Percentiles rank a stretch among this genome's conserved stretches.
Conservation (phyloP, 2,888 invertebrate genomes). For the Lochmaea capreae region DNA sequence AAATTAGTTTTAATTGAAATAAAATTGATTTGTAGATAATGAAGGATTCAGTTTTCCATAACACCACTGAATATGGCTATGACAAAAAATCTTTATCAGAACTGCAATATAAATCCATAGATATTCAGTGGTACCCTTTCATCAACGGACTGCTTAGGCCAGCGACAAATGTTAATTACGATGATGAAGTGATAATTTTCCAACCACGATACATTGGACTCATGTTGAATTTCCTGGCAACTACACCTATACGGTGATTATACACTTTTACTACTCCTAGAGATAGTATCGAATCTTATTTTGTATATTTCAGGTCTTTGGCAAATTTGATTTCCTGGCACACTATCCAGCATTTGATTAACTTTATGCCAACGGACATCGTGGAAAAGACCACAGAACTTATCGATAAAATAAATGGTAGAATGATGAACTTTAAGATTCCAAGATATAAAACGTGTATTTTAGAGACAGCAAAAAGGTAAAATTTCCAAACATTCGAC, state of each 20-base stretch:
- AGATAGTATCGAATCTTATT: too few relatives aligned
- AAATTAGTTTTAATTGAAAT: not conserved
- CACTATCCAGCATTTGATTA: conserved; percentile 56
- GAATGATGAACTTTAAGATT: conserved; percentile 43
- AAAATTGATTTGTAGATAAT: conserved; percentile 49
- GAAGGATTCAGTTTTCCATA: conserved; percentile 47
- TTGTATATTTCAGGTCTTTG: conserved; percentile 52
- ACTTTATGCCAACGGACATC: conserved; percentile 56
- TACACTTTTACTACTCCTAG: not conserved
- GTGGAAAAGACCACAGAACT: conserved; percentile 54
- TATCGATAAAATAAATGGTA: conserved; percentile 51
- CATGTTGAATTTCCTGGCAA: conserved; percentile 54
- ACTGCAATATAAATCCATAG: conserved; percentile 65
- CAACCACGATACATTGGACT: conserved; percentile 57
- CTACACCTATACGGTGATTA: conserved; percentile 58
- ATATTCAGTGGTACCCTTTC: conserved; percentile 59
- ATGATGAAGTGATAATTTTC: conserved; percentile 58
- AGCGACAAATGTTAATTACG: conserved; percentile 52
- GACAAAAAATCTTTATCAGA: conserved; percentile 61
- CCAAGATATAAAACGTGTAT: conserved; percentile 55
- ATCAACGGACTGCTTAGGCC: conserved; percentile 58
- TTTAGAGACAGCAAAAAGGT: conserved; percentile 52
- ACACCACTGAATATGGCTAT: conserved; percentile 46
- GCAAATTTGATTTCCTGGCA: conserved; percentile 62
- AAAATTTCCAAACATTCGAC: conserved; percentile 26